Evolutionary conservation across 2,797 vertebrate genomes (phyloP), one percentile per base, ranked within the genome.

Genomic region (Eurystomus glaucurus): DNA sequence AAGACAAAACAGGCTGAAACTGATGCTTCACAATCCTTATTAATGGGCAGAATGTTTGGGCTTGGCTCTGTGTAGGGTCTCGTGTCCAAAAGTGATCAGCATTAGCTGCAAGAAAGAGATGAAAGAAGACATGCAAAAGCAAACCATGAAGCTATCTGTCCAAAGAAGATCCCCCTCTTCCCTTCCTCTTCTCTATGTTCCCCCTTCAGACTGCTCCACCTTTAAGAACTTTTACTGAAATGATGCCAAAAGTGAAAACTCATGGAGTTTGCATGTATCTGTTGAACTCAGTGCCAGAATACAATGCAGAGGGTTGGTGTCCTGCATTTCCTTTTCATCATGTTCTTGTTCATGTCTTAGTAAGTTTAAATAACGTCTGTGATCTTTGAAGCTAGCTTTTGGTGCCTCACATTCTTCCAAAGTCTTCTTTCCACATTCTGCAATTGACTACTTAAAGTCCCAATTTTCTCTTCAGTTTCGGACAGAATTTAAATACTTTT

Each of bases 211-310:
- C 4, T 55, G 31, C 10, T 55, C 74, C n/a, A 58, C 6, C 14
- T 78, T 48, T 45, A 90, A 75, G 50, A 80, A 50, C 6, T 2
- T 86, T 69, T 35, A 57, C 23, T 4, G 2, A 12, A 31, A 54
- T 19, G 23, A 43, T 3, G 4, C 9, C 8, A 52, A 29, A 92
- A 77, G 6, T 52, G 11, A 88, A 86, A 84, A 70, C 80, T 2
- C 21, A 18, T 4, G 15, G 25, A 62, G 35, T 45, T 61, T 45
- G 2, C 25, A 7, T 0, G 7, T 61, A 12, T 43, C 39, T 62
- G 5, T 62, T 45, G 25, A 57, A 17, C 12, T 29, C 1, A 0
- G 14, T 21, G 8, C 2, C 18, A 76, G 33, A 82, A 85, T n/a
- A 17, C 46, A 64, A 15, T 19, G 25, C 9, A 45, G 28, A 60